Conservation (phyloP, 1,140 invertebrate species). For the Caerostris darwini region DNA sequence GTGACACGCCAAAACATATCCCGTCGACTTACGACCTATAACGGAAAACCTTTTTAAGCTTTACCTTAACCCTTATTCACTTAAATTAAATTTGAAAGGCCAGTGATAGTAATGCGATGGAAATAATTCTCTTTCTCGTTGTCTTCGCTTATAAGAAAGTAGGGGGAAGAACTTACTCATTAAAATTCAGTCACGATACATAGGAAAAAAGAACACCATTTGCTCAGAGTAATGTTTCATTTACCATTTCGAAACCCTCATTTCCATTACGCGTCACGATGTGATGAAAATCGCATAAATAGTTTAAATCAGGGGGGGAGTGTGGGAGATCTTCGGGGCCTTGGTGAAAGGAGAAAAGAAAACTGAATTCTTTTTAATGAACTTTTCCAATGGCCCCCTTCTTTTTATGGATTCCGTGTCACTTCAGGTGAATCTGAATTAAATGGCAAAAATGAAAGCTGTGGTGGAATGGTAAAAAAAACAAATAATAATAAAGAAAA, state of each 20-base stretch:
- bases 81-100: slow-evolving; percentile 47
- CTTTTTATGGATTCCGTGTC: slow-evolving; percentile 49
- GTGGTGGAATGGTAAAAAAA: not conserved
- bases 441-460: slow-evolving; percentile 31
- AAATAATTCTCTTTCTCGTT: slow-evolving; percentile 22
- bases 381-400: slow-evolving; percentile 42
- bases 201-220: slow-evolving; percentile 36
- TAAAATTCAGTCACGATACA: slow-evolving; percentile 53
- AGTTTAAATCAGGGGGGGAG: slow-evolving; percentile 41
- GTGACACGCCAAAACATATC: not conserved
- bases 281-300: slow-evolving; percentile 59
- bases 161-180: not conserved
- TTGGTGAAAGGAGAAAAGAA: not conserved
- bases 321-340: too few species aligned
- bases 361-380: slow-evolving; percentile 44
- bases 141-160: slow-evolving; percentile 9
- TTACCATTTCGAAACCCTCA: slow-evolving; percentile 64
- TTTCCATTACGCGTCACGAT: slow-evolving; percentile 67
- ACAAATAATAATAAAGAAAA: too few species aligned
- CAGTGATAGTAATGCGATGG: not conserved
- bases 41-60: not conserved
- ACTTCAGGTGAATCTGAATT: slow-evolving; percentile 46
- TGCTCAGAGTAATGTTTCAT: slow-evolving; percentile 60
- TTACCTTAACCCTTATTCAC: not conserved
- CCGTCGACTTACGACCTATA: not conserved